Conservation (phyloP, 2,797 vertebrate species). For the Tokudaia tokunoshimensis region DNA sequence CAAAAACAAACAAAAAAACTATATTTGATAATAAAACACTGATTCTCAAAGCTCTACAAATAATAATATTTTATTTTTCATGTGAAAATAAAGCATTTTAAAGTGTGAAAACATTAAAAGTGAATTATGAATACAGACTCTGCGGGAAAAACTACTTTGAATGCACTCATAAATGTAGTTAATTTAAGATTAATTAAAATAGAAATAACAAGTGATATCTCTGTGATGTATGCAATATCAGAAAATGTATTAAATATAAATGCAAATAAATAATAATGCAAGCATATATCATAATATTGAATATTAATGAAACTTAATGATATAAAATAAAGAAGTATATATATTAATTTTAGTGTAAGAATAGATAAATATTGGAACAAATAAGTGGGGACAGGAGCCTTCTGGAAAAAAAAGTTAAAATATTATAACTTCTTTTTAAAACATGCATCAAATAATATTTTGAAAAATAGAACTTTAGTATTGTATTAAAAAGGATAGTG, state of each 20-base stretch:
- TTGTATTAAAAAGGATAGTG: slow-evolving; percentile 8
- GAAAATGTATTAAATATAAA: not conserved
- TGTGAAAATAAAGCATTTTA: not conserved
- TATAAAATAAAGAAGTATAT: not conserved
- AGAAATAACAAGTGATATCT: not conserved
- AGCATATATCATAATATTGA: not conserved
- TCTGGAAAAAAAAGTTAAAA: slow-evolving; percentile 7
- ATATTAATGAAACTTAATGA: not conserved
- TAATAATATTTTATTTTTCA: not conserved
- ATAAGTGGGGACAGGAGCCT: too few species aligned
- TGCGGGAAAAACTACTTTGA: not conserved
- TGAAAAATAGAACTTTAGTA: not conserved
- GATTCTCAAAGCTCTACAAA: slow-evolving; percentile 9
- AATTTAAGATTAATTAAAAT: slow-evolving; percentile 20
- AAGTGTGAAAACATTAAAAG: slow-evolving; percentile 17
- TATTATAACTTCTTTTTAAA: not conserved
- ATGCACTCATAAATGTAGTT: not conserved
- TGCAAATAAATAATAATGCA: not conserved
- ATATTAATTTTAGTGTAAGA: not conserved
- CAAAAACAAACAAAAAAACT: not conserved
- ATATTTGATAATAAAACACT: not conserved
- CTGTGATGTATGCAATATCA: not conserved
- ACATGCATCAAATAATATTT: slow-evolving; percentile 31
- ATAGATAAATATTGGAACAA: not conserved
- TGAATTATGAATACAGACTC: not conserved